A percentile compares a stretch with the other conserved stretches of the same genome.
Conservation (phyloP, 1,140 invertebrate genomes). For the Phortica variegata region DNA sequence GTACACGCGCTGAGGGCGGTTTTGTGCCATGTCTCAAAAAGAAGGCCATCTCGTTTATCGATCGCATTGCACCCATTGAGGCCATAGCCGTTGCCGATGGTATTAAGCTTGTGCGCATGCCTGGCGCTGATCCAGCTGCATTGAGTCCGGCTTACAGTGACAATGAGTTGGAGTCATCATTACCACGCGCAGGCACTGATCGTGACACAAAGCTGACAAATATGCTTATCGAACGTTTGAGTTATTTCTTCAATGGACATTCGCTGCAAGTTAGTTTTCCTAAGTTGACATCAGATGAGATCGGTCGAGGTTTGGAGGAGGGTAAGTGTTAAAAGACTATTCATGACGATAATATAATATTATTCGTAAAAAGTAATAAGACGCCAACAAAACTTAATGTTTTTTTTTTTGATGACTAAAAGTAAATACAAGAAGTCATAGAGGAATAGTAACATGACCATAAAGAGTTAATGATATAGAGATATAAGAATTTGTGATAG, state of each 20-base stretch:
- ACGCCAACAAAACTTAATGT: neutral
- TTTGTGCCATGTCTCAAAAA: conserved; percentile 75
- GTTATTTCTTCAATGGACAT: conserved; percentile 71
- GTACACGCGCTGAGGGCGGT: conserved; percentile 61
- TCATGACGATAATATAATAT: too few relatives aligned
- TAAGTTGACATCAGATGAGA: conserved; percentile 67
- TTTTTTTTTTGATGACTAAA: neutral
- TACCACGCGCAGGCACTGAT: conserved; percentile 65
- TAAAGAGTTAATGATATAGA: too few relatives aligned
- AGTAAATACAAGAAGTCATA: too few relatives aligned
- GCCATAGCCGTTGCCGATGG: conserved; percentile 67
- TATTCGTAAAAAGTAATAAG: neutral
- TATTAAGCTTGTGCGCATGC: conserved; percentile 65
- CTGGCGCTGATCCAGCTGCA: conserved; percentile 42
- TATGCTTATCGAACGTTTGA: conserved; percentile 70
- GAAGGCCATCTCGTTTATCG: conserved; percentile 75
- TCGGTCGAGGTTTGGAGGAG: conserved; percentile 72
- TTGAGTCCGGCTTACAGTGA: conserved; percentile 55
- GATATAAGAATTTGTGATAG: too few relatives aligned
- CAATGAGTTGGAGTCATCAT: conserved; percentile 66
- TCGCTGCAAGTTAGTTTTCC: conserved; percentile 74
- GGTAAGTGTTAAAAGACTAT: conserved; percentile 62
- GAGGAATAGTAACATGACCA: too few relatives aligned
- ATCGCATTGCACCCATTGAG: conserved; percentile 69
- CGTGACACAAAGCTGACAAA: conserved; percentile 68